Conservation (phyloP, 2,113 vertebrate genomes). For the Bujurquina vittata region DNA sequence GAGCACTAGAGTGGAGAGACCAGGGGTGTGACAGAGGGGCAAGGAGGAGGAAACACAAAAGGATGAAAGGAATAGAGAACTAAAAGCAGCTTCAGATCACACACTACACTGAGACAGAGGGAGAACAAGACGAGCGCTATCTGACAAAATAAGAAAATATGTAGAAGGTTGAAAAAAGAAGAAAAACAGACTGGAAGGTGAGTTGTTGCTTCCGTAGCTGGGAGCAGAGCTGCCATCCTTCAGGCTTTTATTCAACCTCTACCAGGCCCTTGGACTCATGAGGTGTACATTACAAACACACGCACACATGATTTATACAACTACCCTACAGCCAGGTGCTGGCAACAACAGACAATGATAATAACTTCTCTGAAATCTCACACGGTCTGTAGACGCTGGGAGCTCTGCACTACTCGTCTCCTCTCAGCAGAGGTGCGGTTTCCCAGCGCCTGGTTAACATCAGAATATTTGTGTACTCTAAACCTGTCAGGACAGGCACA, state of each 20-base stretch:
- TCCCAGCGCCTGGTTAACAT: constrained; percentile 6
- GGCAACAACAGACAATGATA: constrained; percentile 54
- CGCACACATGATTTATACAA: constrained; percentile 10
- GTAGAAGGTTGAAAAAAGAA: neutral
- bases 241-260: constrained; percentile 50
- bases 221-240: constrained; percentile 39
- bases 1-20: neutral
- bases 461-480: constrained; percentile 30
- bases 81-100: constrained; percentile 15
- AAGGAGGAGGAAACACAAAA: neutral
- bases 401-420: constrained; percentile 33
- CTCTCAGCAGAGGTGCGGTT: constrained; percentile 16
- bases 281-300: constrained; percentile 44
- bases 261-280: constrained; percentile 37
- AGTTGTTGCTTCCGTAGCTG: neutral
- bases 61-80: neutral
- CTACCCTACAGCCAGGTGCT: constrained; percentile 35
- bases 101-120: neutral
- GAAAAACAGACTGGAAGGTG: constrained; percentile 27
- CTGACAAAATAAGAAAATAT: neutral
- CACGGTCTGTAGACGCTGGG: constrained; percentile 20
- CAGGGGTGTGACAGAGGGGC: neutral
- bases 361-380: constrained; percentile 38
- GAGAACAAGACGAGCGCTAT: neutral
- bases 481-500: constrained; percentile 4